Base-by-base conservation (phyloP, 2,888 invertebrate genomes). In the Harpagoxenus sublaevis region DNA sequence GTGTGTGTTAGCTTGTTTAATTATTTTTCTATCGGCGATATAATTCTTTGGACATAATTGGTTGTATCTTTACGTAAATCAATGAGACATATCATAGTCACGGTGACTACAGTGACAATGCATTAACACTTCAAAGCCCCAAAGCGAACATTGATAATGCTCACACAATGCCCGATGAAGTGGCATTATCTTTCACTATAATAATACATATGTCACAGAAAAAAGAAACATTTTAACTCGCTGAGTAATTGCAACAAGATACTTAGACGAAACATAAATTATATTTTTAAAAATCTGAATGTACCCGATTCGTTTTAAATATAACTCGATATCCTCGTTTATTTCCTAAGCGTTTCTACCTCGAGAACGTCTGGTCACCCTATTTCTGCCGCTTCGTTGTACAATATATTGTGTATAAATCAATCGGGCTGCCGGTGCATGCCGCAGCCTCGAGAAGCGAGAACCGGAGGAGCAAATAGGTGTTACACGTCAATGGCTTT, bases 401-500 rank as follows among this genome's bases (percentile, higher is more conserved):
- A 74, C 45, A 48, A 31, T 60, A 78, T 53, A 66, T 78, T 42
- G 39, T 65, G 8, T 78, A 55, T 66, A 55, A 78, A 66, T 66
- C 77, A 78, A 78, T 78, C 42, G 53, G n/a, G 31, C 18, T 12
- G 65, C 10, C 51, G 9, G 35, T 63, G 51, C 12, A 51, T 63
- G 48, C 28, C 28, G 28, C 48, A 63, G 53, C 53, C 28, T 55
- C 28, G 78, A 68, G 39, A 42, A 78, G 39, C 28, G 62, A 79
- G 42, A 15, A 39, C 51, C 45, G 42, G 42, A 71, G 55, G 48
- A 83, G 78, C 63, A 83, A 83, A 73, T 75, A 74, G 85, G 70
- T 86, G 82, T 73, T 62, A 42, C 79, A 84, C 68, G 79, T 88
- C 90, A 88, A 89, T 89, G 84, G 84, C 73, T 77, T 39, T 28